A percentile compares a stretch with the other conserved stretches of the same genome.
phyloP scores from a whole-genome alignment of 2,888 invertebrate genomes.

The Branchipolynoe longqiensis region DNA sequence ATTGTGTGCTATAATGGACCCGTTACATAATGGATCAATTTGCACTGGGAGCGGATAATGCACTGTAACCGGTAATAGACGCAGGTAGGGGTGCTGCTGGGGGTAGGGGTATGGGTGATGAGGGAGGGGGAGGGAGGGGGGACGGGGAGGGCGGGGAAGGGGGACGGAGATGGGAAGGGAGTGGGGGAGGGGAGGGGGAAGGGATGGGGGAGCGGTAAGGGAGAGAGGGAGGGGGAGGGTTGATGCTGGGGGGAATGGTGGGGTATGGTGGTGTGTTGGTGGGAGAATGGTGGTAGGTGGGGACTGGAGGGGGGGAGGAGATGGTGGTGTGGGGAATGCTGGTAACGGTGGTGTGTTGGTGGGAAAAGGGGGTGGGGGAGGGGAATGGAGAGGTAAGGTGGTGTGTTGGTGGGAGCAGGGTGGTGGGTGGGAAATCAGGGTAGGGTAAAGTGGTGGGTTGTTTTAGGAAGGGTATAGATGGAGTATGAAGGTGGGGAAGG shows the following conservation, averaged over 20 bases:
- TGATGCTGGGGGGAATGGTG: background rate
- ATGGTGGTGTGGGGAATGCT: background rate
- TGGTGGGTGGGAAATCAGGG: background rate
- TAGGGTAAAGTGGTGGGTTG: background rate
- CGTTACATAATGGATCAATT: constrained; percentile 47
- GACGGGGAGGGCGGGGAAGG: background rate
- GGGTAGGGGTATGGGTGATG: background rate
- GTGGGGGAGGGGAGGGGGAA: background rate
- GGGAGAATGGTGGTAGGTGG: background rate
- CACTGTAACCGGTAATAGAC: background rate
- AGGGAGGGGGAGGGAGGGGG: background rate
- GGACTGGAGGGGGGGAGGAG: background rate
- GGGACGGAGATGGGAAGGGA: background rate
- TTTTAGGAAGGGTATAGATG: too few species aligned
- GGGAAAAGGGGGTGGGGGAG: background rate
- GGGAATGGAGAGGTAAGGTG: background rate
- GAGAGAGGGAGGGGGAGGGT: background rate
- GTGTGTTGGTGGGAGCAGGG: background rate
- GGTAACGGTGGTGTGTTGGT: background rate
- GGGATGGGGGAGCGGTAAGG: too few species aligned
- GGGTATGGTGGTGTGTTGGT: background rate
- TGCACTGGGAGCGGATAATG: constrained; percentile 29
- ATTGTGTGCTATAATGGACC: constrained; percentile 29
- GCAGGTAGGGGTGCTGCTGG: background rate
- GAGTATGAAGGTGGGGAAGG: too few species aligned